Percentiles rank a stretch among this genome's conserved stretches.
Conservation (phyloP, 2,888 invertebrate species). For the Caenorhabditis sp. region DNA sequence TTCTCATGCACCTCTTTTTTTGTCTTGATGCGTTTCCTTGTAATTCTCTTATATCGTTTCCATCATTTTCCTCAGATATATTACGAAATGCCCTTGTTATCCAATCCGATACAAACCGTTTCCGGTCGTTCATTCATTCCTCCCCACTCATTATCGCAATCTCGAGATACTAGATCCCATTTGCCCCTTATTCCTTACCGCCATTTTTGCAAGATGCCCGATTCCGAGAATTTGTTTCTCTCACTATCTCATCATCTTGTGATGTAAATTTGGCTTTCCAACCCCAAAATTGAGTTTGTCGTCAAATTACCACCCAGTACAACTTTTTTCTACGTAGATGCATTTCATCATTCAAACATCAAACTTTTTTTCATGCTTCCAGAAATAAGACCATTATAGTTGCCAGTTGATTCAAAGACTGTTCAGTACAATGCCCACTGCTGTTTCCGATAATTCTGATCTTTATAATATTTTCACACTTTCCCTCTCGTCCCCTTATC, state of each 20-base stretch:
- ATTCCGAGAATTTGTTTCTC: conserved; percentile 21
- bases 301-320: conserved; percentile 8
- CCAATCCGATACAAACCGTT: conserved; percentile 51
- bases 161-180: conserved; percentile 27
- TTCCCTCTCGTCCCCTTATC: background rate
- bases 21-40: too few species aligned
- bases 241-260: background rate
- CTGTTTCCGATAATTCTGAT: conserved; percentile 6
- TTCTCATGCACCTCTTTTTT: too few species aligned
- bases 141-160: conserved; percentile 40
- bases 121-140: conserved; percentile 42
- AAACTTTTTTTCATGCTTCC: background rate
- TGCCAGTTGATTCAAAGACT: background rate
- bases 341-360: background rate
- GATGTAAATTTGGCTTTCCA: conserved; percentile 1
- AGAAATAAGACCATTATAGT: background rate
- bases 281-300: conserved; percentile 21
- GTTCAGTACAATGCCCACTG: background rate
- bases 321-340: background rate
- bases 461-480: conserved; percentile 8
- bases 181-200: conserved; percentile 17
- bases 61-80: conserved; percentile 39
- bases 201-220: conserved; percentile 18
- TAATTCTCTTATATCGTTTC: too few species aligned
- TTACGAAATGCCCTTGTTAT: conserved; percentile 53